These are phyloP conservation scores for Eupithecia insigniata DNA, from an alignment of 2,888 invertebrate species.

Conservation along the genomic window DNA sequence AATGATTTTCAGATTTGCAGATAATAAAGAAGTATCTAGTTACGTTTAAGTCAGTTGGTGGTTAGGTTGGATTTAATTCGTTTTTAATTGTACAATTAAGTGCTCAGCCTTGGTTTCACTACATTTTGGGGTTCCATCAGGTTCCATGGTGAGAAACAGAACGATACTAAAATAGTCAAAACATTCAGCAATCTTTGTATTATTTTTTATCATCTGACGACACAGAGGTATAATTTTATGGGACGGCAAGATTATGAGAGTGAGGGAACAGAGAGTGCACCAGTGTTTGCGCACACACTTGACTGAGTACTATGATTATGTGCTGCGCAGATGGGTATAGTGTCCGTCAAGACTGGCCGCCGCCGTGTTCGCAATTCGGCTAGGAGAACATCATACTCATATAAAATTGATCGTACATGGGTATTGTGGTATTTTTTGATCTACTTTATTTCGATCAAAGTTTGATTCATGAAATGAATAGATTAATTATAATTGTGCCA, in stretches of 20 bases:
- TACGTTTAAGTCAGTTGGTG: slow-evolving; percentile 34
- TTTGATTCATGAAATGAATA: neutral
- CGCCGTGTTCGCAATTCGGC: no score
- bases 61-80: slow-evolving; percentile 54
- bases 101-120: slow-evolving; percentile 60
- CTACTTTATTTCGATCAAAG: neutral
- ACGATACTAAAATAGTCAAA: neutral
- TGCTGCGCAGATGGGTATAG: no score
- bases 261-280: neutral
- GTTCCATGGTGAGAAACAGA: neutral
- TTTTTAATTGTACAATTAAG: slow-evolving; percentile 59
- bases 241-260: neutral
- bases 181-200: neutral
- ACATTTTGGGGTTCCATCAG: slow-evolving; percentile 51
- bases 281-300: no score
- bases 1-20: slow-evolving; percentile 35
- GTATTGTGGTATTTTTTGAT: no score
- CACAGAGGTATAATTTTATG: neutral
- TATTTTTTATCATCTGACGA: neutral
- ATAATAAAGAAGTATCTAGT: slow-evolving; percentile 45
- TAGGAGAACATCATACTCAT: neutral
- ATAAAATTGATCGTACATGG: no score
- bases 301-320: no score
- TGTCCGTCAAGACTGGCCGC: no score
- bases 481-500: neutral